Evolutionary conservation across 2,113 vertebrate species (phyloP), one percentile per base, ranked within the genome.

Genomic region (Seriola dumerili): DNA sequence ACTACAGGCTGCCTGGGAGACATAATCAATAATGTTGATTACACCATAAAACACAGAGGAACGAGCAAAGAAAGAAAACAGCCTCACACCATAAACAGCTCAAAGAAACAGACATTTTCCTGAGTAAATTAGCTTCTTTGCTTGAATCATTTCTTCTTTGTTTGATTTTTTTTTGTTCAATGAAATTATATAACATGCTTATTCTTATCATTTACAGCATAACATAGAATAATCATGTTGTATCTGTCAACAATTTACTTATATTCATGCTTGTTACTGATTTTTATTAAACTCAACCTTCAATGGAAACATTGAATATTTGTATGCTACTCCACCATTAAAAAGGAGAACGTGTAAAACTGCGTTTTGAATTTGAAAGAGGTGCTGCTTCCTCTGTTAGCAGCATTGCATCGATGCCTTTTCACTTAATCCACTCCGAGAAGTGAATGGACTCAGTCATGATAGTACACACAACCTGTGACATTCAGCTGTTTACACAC

Each of bases 401-500:
- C 12, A 44, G 63, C 55, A 36, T 52, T 80, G 76, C 75, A 76
- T 76, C 62, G 86, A 81, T 79, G 82, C 58, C 32, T 77, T 83
- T 65, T 70, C 64, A 61, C 73, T 92, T 93, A 94, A 94, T 94
- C 92, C 85, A 89, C 78, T 84, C 80, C 57, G 86, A 78, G 85
- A 80, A 88, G 85, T 80, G 77, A 88, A 89, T 75, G 65, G 86
- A 89, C 86, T 90, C 85, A 76, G 76, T 78, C 90, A 87, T 88
- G 84, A 90, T 85, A 87, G 89, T 70, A 83, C 85, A 91, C 85
- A 89, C 89, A 94, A 93, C 88, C 88, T 92, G 89, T 88, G 85
- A 93, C 93, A 94, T 89, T 94, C 89, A 85, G 88, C 92, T 92
- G 88, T 93, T 94, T 93, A 93, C 90, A 90, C 93, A 95, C 91